Conservation (phyloP, 2,113 vertebrate species). For the Microtus richardsoni region DNA sequence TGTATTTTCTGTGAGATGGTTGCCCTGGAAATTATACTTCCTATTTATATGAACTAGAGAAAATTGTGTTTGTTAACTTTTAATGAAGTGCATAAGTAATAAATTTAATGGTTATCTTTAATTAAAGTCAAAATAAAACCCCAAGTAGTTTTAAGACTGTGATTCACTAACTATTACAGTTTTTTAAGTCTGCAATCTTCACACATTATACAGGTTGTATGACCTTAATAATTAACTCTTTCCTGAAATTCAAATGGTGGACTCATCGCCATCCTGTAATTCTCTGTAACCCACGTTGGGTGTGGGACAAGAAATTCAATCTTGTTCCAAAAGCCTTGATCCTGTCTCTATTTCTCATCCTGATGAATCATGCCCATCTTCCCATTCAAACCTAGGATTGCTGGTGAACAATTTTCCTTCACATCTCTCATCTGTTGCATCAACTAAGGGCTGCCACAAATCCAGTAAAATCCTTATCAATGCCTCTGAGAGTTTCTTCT, state of each 20-base stretch:
- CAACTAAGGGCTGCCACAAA: neutral
- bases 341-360: neutral
- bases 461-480: neutral
- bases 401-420: neutral
- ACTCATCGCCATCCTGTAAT: neutral
- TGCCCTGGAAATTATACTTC: neutral
- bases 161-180: neutral
- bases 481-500: neutral
- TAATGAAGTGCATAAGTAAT: neutral
- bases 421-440: neutral
- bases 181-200: neutral
- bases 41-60: neutral
- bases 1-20: neutral
- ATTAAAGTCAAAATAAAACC: constrained; percentile 2
- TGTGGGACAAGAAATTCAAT: neutral
- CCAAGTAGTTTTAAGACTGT: constrained; percentile 1
- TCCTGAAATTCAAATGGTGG: neutral
- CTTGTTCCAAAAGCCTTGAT: neutral
- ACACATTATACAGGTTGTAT: neutral
- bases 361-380: neutral
- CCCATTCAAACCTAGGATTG: neutral
- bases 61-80: neutral
- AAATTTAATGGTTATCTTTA: neutral
- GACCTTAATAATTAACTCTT: neutral
- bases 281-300: neutral